Percentiles rank a stretch among this genome's conserved stretches.
phyloP scores from a whole-genome alignment of 2,797 vertebrate species.

The Sparidentex hasta region DNA sequence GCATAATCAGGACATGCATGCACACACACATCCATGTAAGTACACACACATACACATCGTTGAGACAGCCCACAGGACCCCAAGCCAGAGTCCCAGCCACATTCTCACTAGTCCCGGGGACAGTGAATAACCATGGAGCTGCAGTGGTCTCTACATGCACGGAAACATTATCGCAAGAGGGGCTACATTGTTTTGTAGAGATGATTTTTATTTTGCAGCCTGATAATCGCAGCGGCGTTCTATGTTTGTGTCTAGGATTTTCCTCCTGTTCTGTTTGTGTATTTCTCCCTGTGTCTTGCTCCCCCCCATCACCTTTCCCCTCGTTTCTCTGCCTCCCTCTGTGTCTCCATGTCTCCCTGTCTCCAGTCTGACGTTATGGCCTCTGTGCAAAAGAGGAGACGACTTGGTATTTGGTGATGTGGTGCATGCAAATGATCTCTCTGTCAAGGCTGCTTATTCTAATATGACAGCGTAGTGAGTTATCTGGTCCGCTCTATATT shows the following conservation, averaged over 20 bases:
- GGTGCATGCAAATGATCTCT: slow-evolving; percentile 87
- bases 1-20: slow-evolving; percentile 84
- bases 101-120: slow-evolving; percentile 51
- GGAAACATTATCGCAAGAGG: slow-evolving; percentile 45
- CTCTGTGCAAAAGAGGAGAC: slow-evolving; percentile 78
- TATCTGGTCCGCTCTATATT: slow-evolving; percentile 83
- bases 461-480: slow-evolving; percentile 85
- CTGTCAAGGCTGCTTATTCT: slow-evolving; percentile 87
- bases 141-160: slow-evolving; percentile 42
- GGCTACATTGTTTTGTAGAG: slow-evolving; percentile 60
- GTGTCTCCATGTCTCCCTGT: slow-evolving; percentile 64
- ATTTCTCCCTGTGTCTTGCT: slow-evolving; percentile 38
- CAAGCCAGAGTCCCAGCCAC: slow-evolving; percentile 45
- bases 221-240: slow-evolving; percentile 69
- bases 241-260: slow-evolving; percentile 46
- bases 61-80: slow-evolving; percentile 54
- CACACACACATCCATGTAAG: slow-evolving; percentile 39
- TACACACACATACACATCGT: slow-evolving; percentile 43
- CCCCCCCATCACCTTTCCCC: slow-evolving; percentile 34
- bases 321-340: slow-evolving; percentile 43
- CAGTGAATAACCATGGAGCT: slow-evolving; percentile 59
- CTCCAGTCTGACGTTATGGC: slow-evolving; percentile 69
- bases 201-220: slow-evolving; percentile 66
- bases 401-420: slow-evolving; percentile 81
- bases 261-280: slow-evolving; percentile 27